Evolutionary conservation across 2,797 vertebrate genomes (phyloP).

Genomic region (Eidolon dupreanum): DNA sequence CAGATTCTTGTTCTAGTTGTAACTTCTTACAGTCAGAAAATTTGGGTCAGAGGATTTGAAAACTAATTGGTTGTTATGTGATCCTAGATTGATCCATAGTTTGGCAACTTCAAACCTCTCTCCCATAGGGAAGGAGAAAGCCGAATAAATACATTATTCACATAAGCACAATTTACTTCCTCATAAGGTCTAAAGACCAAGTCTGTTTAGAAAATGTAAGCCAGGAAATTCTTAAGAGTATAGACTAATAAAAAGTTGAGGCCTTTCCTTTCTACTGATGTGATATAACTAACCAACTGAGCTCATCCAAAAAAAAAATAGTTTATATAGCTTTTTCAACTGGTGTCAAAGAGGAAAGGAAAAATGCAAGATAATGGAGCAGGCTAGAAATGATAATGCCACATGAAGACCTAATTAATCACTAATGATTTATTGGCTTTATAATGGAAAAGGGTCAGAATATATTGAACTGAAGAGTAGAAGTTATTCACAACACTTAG

Average conservation of each 20-base stretch:
- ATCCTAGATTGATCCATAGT: constrained; percentile 45
- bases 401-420: constrained; percentile 26
- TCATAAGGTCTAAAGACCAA: constrained; percentile 68
- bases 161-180: constrained; percentile 52
- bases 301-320: constrained; percentile 39
- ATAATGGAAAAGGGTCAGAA: constrained; percentile 12
- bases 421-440: constrained; percentile 23
- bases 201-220: constrained; percentile 63
- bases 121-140: constrained; percentile 17
- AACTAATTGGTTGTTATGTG: background rate
- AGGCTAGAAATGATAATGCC: constrained; percentile 41
- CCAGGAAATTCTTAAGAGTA: constrained; percentile 65
- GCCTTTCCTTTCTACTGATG: constrained; percentile 61
- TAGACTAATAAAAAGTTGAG: constrained; percentile 64
- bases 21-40: constrained; percentile 45
- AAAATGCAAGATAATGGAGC: constrained; percentile 31
- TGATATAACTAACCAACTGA: constrained; percentile 65
- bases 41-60: constrained; percentile 33
- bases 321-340: constrained; percentile 54
- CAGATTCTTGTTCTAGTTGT: background rate
- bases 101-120: constrained; percentile 51
- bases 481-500: constrained; percentile 30
- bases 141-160: constrained; percentile 64
- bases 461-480: background rate
- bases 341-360: constrained; percentile 19